Base-by-base conservation (phyloP, 2,888 invertebrate genomes). In the Drosophila niveifrons region DNA sequence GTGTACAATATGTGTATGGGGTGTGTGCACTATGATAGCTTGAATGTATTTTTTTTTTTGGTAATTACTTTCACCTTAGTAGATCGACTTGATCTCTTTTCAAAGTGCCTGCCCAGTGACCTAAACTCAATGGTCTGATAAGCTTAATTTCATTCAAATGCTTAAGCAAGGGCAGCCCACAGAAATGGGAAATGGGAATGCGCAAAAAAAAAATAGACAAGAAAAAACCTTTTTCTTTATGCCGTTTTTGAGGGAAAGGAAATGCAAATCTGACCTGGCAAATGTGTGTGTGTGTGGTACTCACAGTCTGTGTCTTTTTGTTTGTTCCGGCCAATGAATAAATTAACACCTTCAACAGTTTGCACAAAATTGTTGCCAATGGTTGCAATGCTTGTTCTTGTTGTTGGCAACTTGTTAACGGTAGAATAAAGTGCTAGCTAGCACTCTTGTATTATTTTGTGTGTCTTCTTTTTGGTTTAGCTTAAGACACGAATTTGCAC, bases 101-200 rank as follows among this genome's bases (percentile, higher is more conserved):
- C 61, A 46, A 18, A 53, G 57, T 55, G 72, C 55, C 65, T 84
- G 87, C 75, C 89, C 89, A 84, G 76, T 89, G 90, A 87, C 90
- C 88, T 89, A 82, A 86, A 86, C 89, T 73, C 74, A 88, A 80
- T 88, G 88, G 90, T 89, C 88, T 88, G 75, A 88, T 88, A 80
- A 88, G 75, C 75, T 82, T 75, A 71, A 75, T 68, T 82, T 74
- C 66, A 61, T 68, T 58, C 68, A 73, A 68, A 55, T 66, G 64
- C 75, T 65, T 61, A 66, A 66, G 61, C 73, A 56, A 80, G 65
- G 61, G 73, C 80, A 73, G 66, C 63, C 59, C 55, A 47, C 44
- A 44, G 55, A 74, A 34, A 57, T n/a, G n/a, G 48, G 34, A 18
- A 17, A 17, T 55, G n/a, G n/a, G n/a, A 28, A 15, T 17, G 36